These are phyloP conservation scores for Sciurus niger DNA, from an alignment of 2,113 vertebrate genomes.

Conservation along the genomic window DNA sequence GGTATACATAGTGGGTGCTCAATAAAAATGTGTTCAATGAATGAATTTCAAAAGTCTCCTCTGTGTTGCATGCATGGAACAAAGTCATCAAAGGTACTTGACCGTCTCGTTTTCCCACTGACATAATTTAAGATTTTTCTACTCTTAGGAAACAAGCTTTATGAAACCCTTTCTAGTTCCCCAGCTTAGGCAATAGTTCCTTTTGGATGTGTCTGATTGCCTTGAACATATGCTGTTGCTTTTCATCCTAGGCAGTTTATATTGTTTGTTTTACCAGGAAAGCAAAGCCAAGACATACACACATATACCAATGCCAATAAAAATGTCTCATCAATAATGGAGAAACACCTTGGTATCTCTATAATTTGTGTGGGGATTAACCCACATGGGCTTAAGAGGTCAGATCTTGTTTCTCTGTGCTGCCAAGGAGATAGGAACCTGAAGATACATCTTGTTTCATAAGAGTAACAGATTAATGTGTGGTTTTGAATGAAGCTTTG, in stretches of 20 bases:
- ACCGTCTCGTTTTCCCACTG: neutral
- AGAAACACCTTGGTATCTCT: neutral
- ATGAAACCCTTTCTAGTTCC: neutral
- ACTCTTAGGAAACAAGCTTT: neutral
- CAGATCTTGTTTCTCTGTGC: constrained; percentile 30
- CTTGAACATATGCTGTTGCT: neutral
- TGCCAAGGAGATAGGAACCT: neutral
- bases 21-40: constrained; percentile 70
- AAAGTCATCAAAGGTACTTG: neutral
- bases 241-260: neutral
- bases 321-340: neutral
- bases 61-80: neutral
- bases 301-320: neutral
- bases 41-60: constrained; percentile 39
- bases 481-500: constrained; percentile 9
- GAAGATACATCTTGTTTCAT: neutral
- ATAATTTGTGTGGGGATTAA: neutral
- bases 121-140: neutral
- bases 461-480: neutral
- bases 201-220: neutral
- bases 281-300: neutral
- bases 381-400: neutral
- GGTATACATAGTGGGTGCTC: constrained; percentile 38
- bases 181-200: neutral
- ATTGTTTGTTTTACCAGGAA: neutral